These are phyloP conservation scores for Liparis tanakae DNA, from an alignment of 2,797 vertebrate genomes.

Conservation along the genomic window DNA sequence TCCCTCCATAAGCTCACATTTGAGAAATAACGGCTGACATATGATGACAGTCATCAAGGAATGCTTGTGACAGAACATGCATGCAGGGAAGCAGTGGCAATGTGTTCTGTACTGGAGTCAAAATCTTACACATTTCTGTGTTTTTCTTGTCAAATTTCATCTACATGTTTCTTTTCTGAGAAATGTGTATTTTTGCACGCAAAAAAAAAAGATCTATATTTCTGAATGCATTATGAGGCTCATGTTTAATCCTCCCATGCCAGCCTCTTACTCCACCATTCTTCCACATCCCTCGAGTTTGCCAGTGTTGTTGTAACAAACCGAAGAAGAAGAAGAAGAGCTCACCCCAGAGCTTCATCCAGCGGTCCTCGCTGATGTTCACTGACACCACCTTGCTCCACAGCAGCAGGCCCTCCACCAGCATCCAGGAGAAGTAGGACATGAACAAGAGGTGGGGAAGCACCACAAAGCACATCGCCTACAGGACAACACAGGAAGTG, in stretches of 20 bases:
- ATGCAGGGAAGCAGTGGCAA: not conserved
- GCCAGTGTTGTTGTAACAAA: constrained; percentile 59
- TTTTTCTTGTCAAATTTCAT: not conserved
- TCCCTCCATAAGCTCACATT: constrained; percentile 32
- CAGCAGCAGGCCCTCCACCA: constrained; percentile 93
- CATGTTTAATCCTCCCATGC: constrained; percentile 49
- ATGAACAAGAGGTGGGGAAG: constrained; percentile 92
- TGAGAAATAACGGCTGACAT: constrained; percentile 32
- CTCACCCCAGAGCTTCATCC: constrained; percentile 93
- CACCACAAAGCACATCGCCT: constrained; percentile 87
- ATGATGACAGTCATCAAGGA: constrained; percentile 29
- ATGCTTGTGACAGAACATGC: constrained; percentile 13
- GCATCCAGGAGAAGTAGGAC: constrained; percentile 95
- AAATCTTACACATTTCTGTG: not conserved
- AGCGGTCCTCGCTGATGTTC: constrained; percentile 88
- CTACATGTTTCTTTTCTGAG: not conserved
- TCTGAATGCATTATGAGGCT: constrained; percentile 33
- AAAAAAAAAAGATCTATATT: constrained; percentile 25
- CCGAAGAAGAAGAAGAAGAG: constrained; percentile 24
- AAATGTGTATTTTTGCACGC: constrained; percentile 21
- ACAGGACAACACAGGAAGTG: not conserved
- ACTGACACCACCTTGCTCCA: constrained; percentile 95
- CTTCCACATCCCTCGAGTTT: constrained; percentile 46
- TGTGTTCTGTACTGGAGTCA: not conserved
- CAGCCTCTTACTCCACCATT: constrained; percentile 47